Evolutionary conservation across 1,140 invertebrate species (phyloP), one percentile per base, ranked within the genome.

Genomic region (Micrasema longulum): DNA sequence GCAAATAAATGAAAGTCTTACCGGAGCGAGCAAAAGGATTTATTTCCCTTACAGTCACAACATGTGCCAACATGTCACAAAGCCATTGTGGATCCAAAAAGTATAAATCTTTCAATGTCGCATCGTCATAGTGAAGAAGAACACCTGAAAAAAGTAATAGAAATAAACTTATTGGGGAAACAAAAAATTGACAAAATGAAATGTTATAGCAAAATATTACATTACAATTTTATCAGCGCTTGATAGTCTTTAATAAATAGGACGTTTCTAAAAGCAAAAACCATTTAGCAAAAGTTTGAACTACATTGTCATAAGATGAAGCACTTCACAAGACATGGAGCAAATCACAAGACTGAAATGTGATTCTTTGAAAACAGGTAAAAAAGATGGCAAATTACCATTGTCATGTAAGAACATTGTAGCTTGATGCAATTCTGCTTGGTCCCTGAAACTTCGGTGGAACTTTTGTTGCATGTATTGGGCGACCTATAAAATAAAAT

Each of bases 1-100:
- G n/a, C n/a, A n/a, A n/a, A 18, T 20, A 20, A 41, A 16, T 38
- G 3, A 62, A 18, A 38, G 14, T 60, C 1, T 60, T 64, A 85
- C 84, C 96, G 64, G 91, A 95, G 72, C 91, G 88, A 1, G 95
- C 95, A 82, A 98, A 98, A 0, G 95, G 96, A 86, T 99, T 99
- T 43, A 99, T 97, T 83, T 98, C 96, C 7, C 95, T 82, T 20
- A 98, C 96, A 0, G 97, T 97, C 7, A 99, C 95, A 0, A 99
- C 96, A 82, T 97, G 95, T 0, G 97, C 96, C 11, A 99, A 82
- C 89, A 99, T 95, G 82, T 99, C 97, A 85, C 97, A 99, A 3
- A 99, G 87, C 97, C 97, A 99, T 79, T 99, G 97, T 0, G 97
- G 97, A 83, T 99, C 95, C 12, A 99, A 83, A 81, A 98, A 98